Evolutionary conservation across 2,113 vertebrate genomes (phyloP).

Genomic region (Chaetura pelagica): DNA sequence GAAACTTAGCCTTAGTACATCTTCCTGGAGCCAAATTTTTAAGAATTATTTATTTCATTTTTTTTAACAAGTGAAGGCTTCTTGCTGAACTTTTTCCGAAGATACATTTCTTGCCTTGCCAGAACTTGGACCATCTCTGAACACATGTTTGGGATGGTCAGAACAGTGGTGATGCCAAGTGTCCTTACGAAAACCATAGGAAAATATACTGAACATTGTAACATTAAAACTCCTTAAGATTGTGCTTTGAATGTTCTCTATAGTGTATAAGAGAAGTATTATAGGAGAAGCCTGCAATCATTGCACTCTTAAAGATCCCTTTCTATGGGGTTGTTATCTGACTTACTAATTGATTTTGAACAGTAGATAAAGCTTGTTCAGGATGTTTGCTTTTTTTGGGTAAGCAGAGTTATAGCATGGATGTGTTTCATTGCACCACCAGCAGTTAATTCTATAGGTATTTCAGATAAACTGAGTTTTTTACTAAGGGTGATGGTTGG

Average conservation of each 20-base stretch:
- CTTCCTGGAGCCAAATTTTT: neutral
- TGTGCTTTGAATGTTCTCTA: neutral
- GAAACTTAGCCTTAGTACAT: slow-evolving; percentile 32
- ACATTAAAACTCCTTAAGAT: neutral
- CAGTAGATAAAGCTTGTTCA: neutral
- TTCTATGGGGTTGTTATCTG: neutral
- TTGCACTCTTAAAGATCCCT: neutral
- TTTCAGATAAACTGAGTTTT: neutral
- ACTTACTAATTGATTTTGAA: neutral
- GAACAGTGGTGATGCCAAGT: neutral
- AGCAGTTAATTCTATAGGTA: neutral
- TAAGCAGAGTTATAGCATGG: neutral
- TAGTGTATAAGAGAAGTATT: neutral
- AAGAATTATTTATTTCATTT: neutral
- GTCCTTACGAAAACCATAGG: neutral
- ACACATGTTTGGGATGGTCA: neutral
- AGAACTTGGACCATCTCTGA: neutral
- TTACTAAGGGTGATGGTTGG: neutral
- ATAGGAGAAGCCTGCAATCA: neutral
- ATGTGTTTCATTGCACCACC: neutral
- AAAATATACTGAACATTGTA: neutral
- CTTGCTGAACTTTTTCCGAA: neutral
- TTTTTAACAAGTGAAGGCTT: neutral
- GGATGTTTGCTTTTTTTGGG: neutral
- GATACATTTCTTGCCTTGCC: neutral